Evolutionary conservation across 2,888 invertebrate species (phyloP), one percentile per base, ranked within the genome.

Genomic region (Epistrophella euchroma): DNA sequence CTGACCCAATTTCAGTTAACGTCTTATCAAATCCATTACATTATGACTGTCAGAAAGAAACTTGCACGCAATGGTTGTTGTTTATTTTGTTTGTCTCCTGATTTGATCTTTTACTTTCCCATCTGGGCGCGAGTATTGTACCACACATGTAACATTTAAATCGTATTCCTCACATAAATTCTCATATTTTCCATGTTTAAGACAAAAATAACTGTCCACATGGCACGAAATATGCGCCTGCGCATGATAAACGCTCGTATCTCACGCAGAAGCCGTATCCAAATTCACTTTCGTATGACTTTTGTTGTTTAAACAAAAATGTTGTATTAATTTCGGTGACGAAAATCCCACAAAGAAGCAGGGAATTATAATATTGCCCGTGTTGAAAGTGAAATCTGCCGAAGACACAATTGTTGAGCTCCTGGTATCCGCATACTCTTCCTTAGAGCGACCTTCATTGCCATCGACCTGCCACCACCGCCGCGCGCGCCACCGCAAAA

Each of bases 181-280:
- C 58, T 74, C 79, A 83, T 79, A 79, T 71, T 84, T 75, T 64
- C 35, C 73, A 62, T 70, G 78, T 52, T 58, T 11, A 13, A 62
- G 10, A 37, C 17, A 32, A 19, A 43, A 78, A 79, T 58, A 40
- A 25, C 35, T 74, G 70, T 79, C 70, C 79, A 71, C 75, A 1
- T 7, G 35, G 5, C n/a, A 43, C 22, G 35, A 52, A 35, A 56
- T 58, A 45, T 64, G 45, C 40, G 47, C 47, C 37, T 37, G 58
- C 58, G 72, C 78, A 73, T 83, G 84, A 72, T 66, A 84, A 80
- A 84, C 75, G 66, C 80, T 84, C 75, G 80, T 84, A 80, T 84
- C 75, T 84, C 75, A 84, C 80, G 75, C 71, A 66, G 71, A 72
- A 72, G 76, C 72, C 58, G 32, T 80, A 84, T 66, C 70, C 71